Evolutionary conservation across 1,140 invertebrate genomes (phyloP).

Genomic region (Orchestia grillus): DNA sequence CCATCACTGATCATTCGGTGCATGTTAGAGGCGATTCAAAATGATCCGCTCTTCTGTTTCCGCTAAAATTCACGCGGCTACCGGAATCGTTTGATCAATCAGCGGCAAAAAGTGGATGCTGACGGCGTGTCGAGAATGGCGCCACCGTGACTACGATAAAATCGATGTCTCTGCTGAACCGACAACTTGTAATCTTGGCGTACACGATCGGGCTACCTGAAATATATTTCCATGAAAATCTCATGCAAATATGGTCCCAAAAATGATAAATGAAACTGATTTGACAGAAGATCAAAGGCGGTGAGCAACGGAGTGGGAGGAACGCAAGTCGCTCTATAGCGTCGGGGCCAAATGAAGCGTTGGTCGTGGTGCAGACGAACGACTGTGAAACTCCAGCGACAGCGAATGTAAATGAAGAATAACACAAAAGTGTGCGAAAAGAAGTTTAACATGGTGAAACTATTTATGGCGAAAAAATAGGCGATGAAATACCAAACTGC

Average conservation of each 20-base stretch:
- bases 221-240: constrained; percentile 1
- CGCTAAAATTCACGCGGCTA: constrained; percentile 44
- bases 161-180: constrained; percentile 47
- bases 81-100: constrained; percentile 53
- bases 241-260: not conserved
- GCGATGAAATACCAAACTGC: not conserved
- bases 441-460: too few species aligned
- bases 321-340: not conserved
- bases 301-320: not conserved
- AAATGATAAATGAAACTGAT: not conserved
- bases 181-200: constrained; percentile 44
- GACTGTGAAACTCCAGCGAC: not conserved
- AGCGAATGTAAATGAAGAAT: not conserved
- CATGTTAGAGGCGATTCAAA: constrained; percentile 38
- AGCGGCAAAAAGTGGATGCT: constrained; percentile 43
- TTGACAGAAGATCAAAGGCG: not conserved
- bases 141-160: not conserved
- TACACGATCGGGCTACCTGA: not conserved
- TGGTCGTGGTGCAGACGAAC: not conserved
- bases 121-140: constrained; percentile 40
- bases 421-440: too few species aligned
- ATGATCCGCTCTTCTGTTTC: constrained; percentile 48
- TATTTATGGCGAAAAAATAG: not conserved
- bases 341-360: not conserved
- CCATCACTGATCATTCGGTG: constrained; percentile 5